Evolutionary conservation across 2,113 vertebrate species (phyloP), one percentile per base, ranked within the genome.

Genomic region (Takifugu bimaculatus): DNA sequence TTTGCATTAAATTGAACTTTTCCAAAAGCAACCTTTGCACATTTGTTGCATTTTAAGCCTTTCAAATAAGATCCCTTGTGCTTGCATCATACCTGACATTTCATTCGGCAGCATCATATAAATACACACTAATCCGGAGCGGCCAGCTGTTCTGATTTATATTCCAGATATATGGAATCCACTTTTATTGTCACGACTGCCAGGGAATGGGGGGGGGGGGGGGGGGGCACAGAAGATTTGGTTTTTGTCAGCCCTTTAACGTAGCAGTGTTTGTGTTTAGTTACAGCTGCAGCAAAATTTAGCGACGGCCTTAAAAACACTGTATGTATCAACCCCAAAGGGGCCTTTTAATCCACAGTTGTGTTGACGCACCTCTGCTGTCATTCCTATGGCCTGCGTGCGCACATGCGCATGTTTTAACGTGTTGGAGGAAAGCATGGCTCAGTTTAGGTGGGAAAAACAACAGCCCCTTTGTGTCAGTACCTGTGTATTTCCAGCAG

Each of bases 41-140:
- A 14, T 26, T 50, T 26, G 10, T 29, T 51, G 26, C 14, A 26
- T 14, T 5, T 48, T 12, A 26, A 20, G 54, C 42, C 15, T 60
- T 7, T 49, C 47, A 53, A 48, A 11, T 12, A 10, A 14, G 48
- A 44, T 35, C 20, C 15, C 47, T 0, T 4, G 0, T 3, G 68
- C 47, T 50, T 27, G 64, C 35, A 64, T 68, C 63, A 60, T 66
- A 68, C 35, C 70, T 72, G 68, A 26, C 75, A 71, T 80, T 79
- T 77, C 55, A 72, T 79, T 67, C 43, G 50, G 20, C 2, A 12
- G 13, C 47, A 69, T 54, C 58, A 78, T 63, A 68, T 75, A 71
- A 72, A 65, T 39, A 29, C 57, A 59, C 13, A 12, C 45, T 32
- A 54, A 69, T 66, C 54, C 50, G 20, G 5, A 59, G 58, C 13